Evolutionary conservation across 2,797 vertebrate genomes (phyloP).

Genomic region (Sciurus vulgaris): DNA sequence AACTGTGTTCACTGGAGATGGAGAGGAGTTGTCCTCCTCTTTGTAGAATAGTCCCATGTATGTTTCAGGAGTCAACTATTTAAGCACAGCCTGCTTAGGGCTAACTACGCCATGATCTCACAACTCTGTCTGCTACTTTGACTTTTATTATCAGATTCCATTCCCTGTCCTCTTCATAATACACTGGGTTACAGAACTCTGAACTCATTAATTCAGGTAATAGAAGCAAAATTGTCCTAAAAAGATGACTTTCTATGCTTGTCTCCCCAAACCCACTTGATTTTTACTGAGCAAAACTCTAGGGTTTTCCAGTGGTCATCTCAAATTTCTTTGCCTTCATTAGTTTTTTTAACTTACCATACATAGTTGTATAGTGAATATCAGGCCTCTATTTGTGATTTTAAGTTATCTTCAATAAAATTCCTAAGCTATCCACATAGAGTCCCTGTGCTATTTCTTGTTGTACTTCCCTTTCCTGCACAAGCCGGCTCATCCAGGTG

Average conservation of each 20-base stretch:
- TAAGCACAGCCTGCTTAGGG: not conserved
- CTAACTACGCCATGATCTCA: not conserved
- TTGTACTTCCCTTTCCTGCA: not conserved
- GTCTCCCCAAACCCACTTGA: not conserved
- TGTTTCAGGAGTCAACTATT: not conserved
- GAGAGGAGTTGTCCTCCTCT: not conserved
- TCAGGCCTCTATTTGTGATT: conserved; percentile 3
- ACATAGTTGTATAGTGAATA: not conserved
- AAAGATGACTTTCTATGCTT: not conserved
- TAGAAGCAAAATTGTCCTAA: not conserved
- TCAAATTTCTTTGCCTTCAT: not conserved
- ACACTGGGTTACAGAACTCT: not conserved
- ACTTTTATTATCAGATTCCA: not conserved
- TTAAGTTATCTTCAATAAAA: not conserved
- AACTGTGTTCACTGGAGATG: not conserved
- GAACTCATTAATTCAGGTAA: not conserved
- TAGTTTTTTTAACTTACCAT: not conserved
- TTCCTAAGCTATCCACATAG: not conserved
- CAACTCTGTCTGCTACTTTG: not conserved
- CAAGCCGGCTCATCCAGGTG: not conserved
- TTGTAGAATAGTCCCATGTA: not conserved
- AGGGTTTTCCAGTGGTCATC: not conserved
- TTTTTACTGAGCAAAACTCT: not conserved
- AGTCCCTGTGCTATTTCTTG: not conserved
- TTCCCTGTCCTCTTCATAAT: not conserved